phyloP scores from a whole-genome alignment of 2,113 vertebrate species.

The Phalacrocorax aristotelis region DNA sequence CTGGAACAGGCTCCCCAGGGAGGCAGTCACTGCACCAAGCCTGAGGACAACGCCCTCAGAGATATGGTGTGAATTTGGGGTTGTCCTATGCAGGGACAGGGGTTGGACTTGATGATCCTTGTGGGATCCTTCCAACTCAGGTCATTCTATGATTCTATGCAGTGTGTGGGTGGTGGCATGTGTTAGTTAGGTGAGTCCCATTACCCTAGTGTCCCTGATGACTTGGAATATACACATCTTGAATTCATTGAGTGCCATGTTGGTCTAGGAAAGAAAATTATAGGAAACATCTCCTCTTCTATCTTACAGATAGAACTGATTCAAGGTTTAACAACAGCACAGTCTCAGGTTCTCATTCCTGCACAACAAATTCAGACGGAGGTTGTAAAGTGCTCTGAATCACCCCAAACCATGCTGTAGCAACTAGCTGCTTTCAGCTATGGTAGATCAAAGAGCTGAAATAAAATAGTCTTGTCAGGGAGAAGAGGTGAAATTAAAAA shows the following conservation, averaged over 20 bases:
- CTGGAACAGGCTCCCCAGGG: too few relatives aligned
- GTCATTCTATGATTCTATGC: neutral
- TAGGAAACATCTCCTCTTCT: neutral
- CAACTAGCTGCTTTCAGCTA: neutral
- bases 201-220: conserved; percentile 5
- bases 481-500: neutral
- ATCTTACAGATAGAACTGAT: neutral
- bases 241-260: neutral
- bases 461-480: neutral
- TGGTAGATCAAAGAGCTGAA: neutral
- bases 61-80: too few relatives aligned
- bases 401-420: neutral
- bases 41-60: too few relatives aligned
- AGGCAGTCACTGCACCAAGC: too few relatives aligned
- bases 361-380: neutral
- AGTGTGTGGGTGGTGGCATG: conserved; percentile 1
- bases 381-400: neutral
- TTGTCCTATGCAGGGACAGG: too few relatives aligned
- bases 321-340: neutral
- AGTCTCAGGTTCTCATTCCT: neutral
- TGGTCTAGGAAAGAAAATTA: neutral
- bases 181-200: conserved; percentile 36
- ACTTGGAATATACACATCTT: neutral
- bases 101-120: too few relatives aligned
- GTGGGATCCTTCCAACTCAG: too few relatives aligned